phyloP scores from a whole-genome alignment of 2,888 invertebrate species.

The Pristionchus fissidentatus region DNA sequence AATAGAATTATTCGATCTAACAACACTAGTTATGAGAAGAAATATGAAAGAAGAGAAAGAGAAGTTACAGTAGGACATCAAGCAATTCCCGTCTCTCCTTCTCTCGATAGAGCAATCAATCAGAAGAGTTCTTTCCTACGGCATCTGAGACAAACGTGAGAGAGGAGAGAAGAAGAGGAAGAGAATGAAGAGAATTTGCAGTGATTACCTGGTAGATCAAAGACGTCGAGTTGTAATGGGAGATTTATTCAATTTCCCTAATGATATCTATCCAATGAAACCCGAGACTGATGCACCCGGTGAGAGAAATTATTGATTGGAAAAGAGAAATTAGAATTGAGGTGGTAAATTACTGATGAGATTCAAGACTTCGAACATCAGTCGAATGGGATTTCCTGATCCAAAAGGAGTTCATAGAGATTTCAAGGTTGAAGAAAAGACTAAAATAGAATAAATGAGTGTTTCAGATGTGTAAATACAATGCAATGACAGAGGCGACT shows the following conservation, averaged over 20 bases:
- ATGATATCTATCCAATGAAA: slow-evolving; percentile 23
- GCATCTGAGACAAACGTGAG: slow-evolving; percentile 14
- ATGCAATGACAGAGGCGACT: neutral
- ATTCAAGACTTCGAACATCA: slow-evolving; percentile 5
- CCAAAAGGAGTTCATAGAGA: neutral
- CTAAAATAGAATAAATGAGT: neutral
- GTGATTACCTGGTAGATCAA: neutral
- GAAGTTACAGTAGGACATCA: neutral
- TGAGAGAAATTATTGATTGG: neutral
- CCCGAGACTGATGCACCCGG: neutral
- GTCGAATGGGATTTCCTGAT: slow-evolving; percentile 15
- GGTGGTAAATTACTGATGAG: neutral
- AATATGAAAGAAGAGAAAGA: no score
- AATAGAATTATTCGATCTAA: no score
- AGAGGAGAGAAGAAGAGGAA: no score
- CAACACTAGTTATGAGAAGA: neutral
- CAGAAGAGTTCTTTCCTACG: neutral
- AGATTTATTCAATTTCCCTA: slow-evolving; percentile 14
- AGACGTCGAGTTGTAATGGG: neutral
- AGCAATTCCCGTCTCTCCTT: neutral
- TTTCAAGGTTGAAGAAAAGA: neutral
- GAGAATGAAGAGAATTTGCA: neutral
- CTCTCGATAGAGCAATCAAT: slow-evolving; percentile 24
- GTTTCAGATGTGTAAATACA: slow-evolving; percentile 14
- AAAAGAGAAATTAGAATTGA: neutral